These are phyloP conservation scores for Synergus japonicus DNA, from an alignment of 2,888 invertebrate species.

Conservation along the genomic window DNA sequence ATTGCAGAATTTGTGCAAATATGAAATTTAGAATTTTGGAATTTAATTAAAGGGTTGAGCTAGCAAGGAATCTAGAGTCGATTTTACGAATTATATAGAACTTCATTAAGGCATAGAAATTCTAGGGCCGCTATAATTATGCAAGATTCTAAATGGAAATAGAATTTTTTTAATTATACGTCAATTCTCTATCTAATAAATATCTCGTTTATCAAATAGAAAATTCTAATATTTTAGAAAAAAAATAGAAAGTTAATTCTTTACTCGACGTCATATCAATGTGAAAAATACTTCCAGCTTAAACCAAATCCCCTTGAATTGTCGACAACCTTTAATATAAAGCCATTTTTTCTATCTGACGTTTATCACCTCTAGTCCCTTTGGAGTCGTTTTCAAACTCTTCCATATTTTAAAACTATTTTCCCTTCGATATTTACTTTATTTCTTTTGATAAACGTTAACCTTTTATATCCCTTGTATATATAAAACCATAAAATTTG, in stretches of 20 bases:
- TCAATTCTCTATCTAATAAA: too few species aligned
- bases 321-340: constrained; percentile 8
- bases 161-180: too few species aligned
- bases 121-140: too few species aligned
- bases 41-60: too few species aligned
- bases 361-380: background rate
- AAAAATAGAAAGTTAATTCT: background rate
- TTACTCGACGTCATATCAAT: background rate
- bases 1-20: too few species aligned
- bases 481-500: background rate
- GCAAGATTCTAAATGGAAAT: too few species aligned
- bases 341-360: constrained; percentile 8
- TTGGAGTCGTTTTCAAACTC: background rate
- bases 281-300: background rate
- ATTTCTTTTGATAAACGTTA: background rate
- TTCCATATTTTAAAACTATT: constrained; percentile 22
- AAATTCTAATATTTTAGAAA: too few species aligned
- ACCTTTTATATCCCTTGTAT: background rate
- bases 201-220: too few species aligned
- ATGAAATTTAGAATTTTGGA: too few species aligned
- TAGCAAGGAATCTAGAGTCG: too few species aligned
- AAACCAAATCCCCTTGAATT: background rate
- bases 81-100: too few species aligned
- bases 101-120: too few species aligned
- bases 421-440: background rate